Evolutionary conservation across 2,888 invertebrate species (phyloP).

Genomic region (Drosophila tanythrix): DNA sequence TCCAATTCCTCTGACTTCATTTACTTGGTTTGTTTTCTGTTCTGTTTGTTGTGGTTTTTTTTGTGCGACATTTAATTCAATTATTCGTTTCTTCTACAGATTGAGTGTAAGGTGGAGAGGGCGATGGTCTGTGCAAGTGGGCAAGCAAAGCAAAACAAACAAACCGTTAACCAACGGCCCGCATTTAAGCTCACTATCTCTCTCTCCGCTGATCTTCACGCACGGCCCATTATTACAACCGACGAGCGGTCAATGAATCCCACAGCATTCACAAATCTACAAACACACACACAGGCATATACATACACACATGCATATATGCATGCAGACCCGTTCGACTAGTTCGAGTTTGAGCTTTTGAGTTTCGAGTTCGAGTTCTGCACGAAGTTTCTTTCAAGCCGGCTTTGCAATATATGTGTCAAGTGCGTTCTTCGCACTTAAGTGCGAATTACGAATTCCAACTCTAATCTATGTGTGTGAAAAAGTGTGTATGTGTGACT

Average conservation of each 20-base stretch:
- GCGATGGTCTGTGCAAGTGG: conserved; percentile 3
- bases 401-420: conserved; percentile 69
- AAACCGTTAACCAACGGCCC: conserved; percentile 50
- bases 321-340: conserved; percentile 49
- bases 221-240: conserved; percentile 42
- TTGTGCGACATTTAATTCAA: conserved; percentile 72
- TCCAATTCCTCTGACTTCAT: conserved; percentile 49
- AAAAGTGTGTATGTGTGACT: conserved; percentile 7
- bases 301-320: conserved; percentile 16
- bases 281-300: conserved; percentile 10
- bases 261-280: conserved; percentile 37
- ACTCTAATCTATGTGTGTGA: conserved; percentile 19
- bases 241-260: conserved; percentile 57
- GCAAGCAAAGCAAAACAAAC: conserved; percentile 44
- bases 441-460: conserved; percentile 31
- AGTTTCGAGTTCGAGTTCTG: conserved; percentile 41
- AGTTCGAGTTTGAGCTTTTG: conserved; percentile 51
- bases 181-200: conserved; percentile 21
- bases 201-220: conserved; percentile 37
- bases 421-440: conserved; percentile 56
- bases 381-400: conserved; percentile 38
- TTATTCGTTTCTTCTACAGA: conserved; percentile 47
- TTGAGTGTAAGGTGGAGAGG: background rate
- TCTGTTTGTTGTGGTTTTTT: conserved; percentile 19
- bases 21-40: conserved; percentile 47